Evolutionary conservation across 2,113 vertebrate species (phyloP), one percentile per base, ranked within the genome.

Genomic region (Ammospiza nelsoni): DNA sequence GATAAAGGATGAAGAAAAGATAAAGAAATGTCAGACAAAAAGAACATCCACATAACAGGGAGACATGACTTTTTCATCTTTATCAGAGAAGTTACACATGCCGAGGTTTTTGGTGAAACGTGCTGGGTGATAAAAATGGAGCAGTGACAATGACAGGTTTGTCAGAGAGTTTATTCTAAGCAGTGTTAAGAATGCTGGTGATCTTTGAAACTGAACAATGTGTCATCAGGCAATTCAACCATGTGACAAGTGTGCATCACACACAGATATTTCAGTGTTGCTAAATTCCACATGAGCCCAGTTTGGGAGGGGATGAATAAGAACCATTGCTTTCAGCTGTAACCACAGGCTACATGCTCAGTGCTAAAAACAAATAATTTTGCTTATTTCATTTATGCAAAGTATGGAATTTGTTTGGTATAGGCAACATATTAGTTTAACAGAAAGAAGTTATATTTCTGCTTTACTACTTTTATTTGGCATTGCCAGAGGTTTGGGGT

Each of bases 41-140:
- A 62, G 66, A 92, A 86, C 1, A 2, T 61, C 71, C 75, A 92
- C 67, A 25, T 14, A 73, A 86, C 25, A 94, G 58, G 95, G 88
- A 92, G 79, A 91, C 46, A 55, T 8, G 28, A 85, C 86, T 69
- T 33, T 85, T 81, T 94, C 54, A 58, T 62, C 28, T 31, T 44
- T 73, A 81, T 66, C 20, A 29, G 76, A 69, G 44, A 84, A 92
- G 63, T 46, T 73, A 93, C 39, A 62, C 84, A 97, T 95, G 95
- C 87, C 9, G 49, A 72, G 76, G 43, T 41, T 41, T 74, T 84
- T 71, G 71, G 93, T 96, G 96, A 96, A 95, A 90, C 73, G 67
- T 91, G 91, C 94, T 67, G 55, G 46, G 62, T 80, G 94, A 93
- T 28, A 76, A 77, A 79, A 86, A 75, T 79, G 49, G 44, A 59